Percentiles rank a stretch among this genome's conserved stretches.
phyloP scores from a whole-genome alignment of 2,113 vertebrate species.

The Antigone vipio region DNA sequence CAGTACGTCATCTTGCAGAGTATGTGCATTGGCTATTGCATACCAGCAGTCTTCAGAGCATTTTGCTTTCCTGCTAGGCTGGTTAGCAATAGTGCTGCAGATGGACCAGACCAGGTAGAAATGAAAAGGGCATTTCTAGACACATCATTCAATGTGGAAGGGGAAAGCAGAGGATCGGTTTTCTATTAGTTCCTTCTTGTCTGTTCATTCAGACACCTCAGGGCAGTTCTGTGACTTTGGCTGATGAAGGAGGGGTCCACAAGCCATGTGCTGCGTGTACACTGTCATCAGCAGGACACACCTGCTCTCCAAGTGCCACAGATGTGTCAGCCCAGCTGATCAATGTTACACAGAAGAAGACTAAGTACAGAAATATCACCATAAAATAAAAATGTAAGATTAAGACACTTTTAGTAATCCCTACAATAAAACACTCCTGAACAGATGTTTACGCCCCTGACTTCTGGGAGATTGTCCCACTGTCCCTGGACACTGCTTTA shows the following conservation, averaged over 20 bases:
- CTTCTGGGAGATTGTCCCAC: background rate
- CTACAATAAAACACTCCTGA: background rate
- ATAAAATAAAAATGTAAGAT: background rate
- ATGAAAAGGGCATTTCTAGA: background rate
- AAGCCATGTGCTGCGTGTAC: background rate
- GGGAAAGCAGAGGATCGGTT: background rate
- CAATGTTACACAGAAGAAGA: fast-evolving
- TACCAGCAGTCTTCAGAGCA: background rate
- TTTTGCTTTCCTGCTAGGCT: background rate
- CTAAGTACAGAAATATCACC: background rate
- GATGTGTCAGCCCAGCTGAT: background rate
- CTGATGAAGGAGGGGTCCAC: background rate
- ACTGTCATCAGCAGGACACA: background rate
- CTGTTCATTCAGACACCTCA: background rate
- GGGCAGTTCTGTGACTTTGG: background rate
- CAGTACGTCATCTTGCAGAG: background rate
- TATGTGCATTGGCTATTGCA: fast-evolving
- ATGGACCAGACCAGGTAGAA: background rate
- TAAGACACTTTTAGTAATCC: background rate
- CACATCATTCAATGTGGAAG: background rate
- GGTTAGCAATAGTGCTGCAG: background rate
- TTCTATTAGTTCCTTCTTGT: background rate
- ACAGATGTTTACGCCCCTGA: background rate
- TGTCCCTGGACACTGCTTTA: background rate
- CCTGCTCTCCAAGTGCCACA: fast-evolving